phyloP scores from a whole-genome alignment of 2,888 invertebrate genomes.

The Drosophila prostipennis region DNA sequence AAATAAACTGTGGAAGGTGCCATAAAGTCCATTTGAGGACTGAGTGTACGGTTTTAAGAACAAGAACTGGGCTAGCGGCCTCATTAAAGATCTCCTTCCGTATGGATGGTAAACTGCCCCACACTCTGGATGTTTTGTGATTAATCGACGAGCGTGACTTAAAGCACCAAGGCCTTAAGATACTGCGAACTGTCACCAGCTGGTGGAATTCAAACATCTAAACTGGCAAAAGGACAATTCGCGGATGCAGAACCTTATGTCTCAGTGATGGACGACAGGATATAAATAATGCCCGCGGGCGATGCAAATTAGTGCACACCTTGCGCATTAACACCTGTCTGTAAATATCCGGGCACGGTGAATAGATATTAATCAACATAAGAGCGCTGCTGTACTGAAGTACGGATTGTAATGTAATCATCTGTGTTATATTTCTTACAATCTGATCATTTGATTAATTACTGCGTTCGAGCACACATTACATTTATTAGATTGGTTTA shows the following conservation, averaged over 20 bases:
- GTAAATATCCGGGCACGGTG: neutral
- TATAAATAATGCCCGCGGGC: conserved; percentile 5
- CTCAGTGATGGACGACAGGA: neutral
- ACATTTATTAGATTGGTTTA: conserved; percentile 47
- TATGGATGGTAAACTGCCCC: neutral
- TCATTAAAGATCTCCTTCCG: conserved; percentile 4
- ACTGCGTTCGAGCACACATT: conserved; percentile 31
- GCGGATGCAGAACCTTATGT: neutral
- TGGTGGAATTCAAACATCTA: conserved; percentile 10
- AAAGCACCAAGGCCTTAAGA: neutral
- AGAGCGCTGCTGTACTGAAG: conserved; percentile 2
- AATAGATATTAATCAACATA: neutral
- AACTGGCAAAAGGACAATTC: conserved; percentile 5
- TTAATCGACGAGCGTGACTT: conserved; percentile 8
- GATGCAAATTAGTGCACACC: conserved; percentile 1
- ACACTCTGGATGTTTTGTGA: neutral
- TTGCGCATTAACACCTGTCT: conserved; percentile 5
- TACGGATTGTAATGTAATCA: neutral
- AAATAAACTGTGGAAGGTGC: neutral
- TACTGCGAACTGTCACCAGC: conserved; percentile 5
- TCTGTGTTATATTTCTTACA: neutral
- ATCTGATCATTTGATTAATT: conserved; percentile 30
- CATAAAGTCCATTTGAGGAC: no score
- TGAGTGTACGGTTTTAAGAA: neutral
- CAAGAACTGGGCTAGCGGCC: neutral